phyloP scores from a whole-genome alignment of 2,797 vertebrate genomes.

The Melopsittacus undulatus region DNA sequence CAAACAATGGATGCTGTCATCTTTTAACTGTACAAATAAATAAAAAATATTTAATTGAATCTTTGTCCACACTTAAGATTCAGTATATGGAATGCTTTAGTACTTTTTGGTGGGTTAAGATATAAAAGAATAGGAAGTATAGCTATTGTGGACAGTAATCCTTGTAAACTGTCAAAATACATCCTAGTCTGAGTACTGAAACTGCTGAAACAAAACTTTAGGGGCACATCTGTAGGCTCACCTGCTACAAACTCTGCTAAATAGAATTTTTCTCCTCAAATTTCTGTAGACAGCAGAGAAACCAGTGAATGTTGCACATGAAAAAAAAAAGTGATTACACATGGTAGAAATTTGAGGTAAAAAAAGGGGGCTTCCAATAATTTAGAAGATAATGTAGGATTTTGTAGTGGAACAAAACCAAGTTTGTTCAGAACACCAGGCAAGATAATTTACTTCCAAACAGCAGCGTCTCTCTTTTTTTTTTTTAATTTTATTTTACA shows the following conservation, averaged over 20 bases:
- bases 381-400: not conserved
- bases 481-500: not conserved
- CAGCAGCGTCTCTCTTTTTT: not conserved
- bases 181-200: not conserved
- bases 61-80: not conserved
- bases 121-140: not conserved
- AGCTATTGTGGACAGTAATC: not conserved
- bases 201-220: not conserved
- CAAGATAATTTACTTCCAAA: not conserved
- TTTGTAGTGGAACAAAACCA: not conserved
- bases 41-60: not conserved
- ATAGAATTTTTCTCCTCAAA: not conserved
- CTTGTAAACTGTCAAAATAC: not conserved
- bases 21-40: not conserved
- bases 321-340: not conserved
- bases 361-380: not conserved
- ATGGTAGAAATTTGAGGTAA: not conserved
- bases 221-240: not conserved
- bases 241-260: not conserved
- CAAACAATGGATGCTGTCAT: not conserved
- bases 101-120: not conserved
- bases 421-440: not conserved
- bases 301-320: not conserved
- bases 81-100: not conserved
- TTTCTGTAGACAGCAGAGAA: not conserved